Base-by-base conservation (phyloP, 2,797 vertebrate species). In the Semotilus atromaculatus region DNA sequence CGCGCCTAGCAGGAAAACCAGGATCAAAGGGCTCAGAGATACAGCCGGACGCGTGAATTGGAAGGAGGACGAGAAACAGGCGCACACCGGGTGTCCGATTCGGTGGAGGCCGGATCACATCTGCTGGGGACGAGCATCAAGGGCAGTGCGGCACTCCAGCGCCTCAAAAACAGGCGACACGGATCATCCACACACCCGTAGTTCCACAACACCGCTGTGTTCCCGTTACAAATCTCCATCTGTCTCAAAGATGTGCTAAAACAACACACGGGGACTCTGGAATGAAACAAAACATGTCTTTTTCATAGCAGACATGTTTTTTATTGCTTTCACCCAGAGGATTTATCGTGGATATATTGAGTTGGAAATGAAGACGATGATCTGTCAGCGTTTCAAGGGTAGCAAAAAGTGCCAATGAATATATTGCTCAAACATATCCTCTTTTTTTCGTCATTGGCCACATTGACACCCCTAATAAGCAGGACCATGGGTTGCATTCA, bases 401-500 rank as follows among this genome's bases (percentile, higher is more conserved):
- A 90, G 90, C 84, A 88, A 88, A 86, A 89, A 92, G 92, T 91
- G 94, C 94, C 88, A 92, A 96, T 96, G 95, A 94, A 90, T 91
- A 93, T 91, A 92, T 91, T 93, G 91, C 91, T 90, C 81, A 92
- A 92, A 91, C 88, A 89, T 91, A 90, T 92, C 91, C 87, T 89
- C 88, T 87, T 92, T 92, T 92, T 92, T 89, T 90, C 90, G 85
- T 94, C 90, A 88, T 92, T 95, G 92, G 91, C 93, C 92, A 88
- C 92, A 90, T 92, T 95, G 93, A 89, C 92, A 90, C 85, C 94
- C 92, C 91, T 95, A 75, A 89, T 91, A 77, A 88, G 90, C 91
- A 93, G 93, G 94, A 92, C 95, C 90, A 99, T 99, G 98, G 98
- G 98, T 92, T 99, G 98, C 93, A 95, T 99, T 93, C 98, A 99